These are phyloP conservation scores for Notoglanidium macrostoma DNA, from an alignment of 2,797 vertebrate species.

Conservation along the genomic window DNA sequence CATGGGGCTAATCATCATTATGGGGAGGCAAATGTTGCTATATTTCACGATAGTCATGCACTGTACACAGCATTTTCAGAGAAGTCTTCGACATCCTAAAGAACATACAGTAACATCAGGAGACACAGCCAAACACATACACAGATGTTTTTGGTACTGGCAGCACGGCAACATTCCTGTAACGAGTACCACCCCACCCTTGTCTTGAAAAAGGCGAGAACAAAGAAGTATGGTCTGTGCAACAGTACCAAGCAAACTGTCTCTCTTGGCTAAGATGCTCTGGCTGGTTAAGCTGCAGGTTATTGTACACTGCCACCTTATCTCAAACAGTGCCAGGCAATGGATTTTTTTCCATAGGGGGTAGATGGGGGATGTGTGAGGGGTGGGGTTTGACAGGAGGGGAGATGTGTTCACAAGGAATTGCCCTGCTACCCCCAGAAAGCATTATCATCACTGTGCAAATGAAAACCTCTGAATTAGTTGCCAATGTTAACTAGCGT, in stretches of 20 bases:
- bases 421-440: conserved; percentile 33
- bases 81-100: background rate
- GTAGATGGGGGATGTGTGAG: conserved; percentile 3
- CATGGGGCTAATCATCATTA: conserved; percentile 32
- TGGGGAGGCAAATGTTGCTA: conserved; percentile 29
- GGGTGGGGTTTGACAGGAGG: background rate
- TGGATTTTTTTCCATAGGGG: conserved; percentile 37
- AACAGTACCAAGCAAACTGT: conserved; percentile 52
- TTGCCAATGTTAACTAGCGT: conserved; percentile 13
- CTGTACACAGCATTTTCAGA: background rate
- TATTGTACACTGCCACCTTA: conserved; percentile 49
- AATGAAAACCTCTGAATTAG: conserved; percentile 26
- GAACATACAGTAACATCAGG: conserved; percentile 3
- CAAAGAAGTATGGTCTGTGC: conserved; percentile 56
- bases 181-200: conserved; percentile 34
- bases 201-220: conserved; percentile 53
- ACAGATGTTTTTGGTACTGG: conserved; percentile 4
- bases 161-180: conserved; percentile 41
- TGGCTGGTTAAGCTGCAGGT: conserved; percentile 67
- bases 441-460: conserved; percentile 10
- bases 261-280: conserved; percentile 56
- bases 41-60: conserved; percentile 23
- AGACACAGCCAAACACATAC: conserved; percentile 17
- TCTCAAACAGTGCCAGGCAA: conserved; percentile 53
- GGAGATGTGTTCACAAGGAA: background rate